Evolutionary conservation across 2,113 vertebrate genomes (phyloP), one percentile per base, ranked within the genome.

Genomic region (Corapipo altera): DNA sequence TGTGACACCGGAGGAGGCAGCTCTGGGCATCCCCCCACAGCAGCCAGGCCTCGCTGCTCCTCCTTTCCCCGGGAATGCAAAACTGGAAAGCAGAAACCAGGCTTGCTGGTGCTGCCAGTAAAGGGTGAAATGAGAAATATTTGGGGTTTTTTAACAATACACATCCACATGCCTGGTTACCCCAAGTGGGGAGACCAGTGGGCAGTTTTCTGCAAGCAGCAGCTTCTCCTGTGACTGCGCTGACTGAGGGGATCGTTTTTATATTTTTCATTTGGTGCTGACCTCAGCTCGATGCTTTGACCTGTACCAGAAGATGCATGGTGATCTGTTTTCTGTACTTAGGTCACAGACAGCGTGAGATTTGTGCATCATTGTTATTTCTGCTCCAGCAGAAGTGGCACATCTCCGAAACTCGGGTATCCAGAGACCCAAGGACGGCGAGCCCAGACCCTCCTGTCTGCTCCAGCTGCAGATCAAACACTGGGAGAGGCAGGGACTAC

Each of bases 361-460:
- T 71, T 13, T 20, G 11, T 8, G 21, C 30, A 26, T 32, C 5
- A 1, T 11, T 73, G 66, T 27, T 5, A 15, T 22, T 66, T 48
- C 85, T 65, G 32, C 65, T 71, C 41, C 52, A 64, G 72, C 46
- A 94, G 39, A 65, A 75, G 54, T 1, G 0, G 65, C 46, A 4
- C 55, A 26, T 8, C 72, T 74, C 46, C 28, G 9, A 33, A 71
- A 46, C 30, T 4, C 19, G 5, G 10, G 21, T 35, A 27, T 0
- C 21, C 1, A 1, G 44, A 41, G 44, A 55, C 27, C 0, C 0
- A 0, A 52, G 41, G 46, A 51, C 0, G 2, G 0, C 0, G 9
- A 71, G 72, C 22, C 9, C 10, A 7, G 1, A 16, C 48, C 28
- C 49, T 54, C 20, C 48, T 0, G 0, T 3, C 41, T 66, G 81